Evolutionary conservation across 2,888 invertebrate genomes (phyloP), one percentile per base, ranked within the genome.

Genomic region (Autographa pulchrina): DNA sequence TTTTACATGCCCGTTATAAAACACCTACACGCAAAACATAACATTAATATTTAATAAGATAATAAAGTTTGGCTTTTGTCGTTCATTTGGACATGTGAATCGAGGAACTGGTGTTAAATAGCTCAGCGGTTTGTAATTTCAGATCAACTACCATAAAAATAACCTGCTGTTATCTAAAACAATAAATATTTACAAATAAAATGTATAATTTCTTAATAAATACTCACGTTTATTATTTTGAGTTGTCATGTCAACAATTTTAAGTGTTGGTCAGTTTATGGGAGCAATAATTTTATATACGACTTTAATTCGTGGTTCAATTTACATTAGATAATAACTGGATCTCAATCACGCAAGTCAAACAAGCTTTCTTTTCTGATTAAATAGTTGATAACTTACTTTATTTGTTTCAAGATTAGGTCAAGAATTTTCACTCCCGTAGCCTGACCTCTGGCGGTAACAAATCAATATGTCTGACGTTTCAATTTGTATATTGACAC

Each of bases 401-500:
- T 86, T 88, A 89, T 89, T 86, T 88, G 86, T 85, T 81, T 75
- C 77, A 73, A 84, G 83, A 86, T 78, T 78, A 77, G 80, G 83
- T 83, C 85, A 85, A 84, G 85, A 84, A 84, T 86, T 85, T 86
- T 85, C 85, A 87, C 87, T 89, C 84, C 85, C 85, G 81, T 85
- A 86, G 81, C 84, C 71, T 85, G 90, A 90, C 91, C 89, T 87
- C 83, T 81, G 88, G 88, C 89, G 83, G 83, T 86, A 89, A 94
- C 95, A 95, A 94, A 95, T 95, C 94, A 94, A 93, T 92, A 85
- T 84, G 79, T 85, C 90, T 94, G 95, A 95, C 95, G 88, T 94
- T 94, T 94, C 94, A 94, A 95, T 95, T 94, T 92, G 90, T 92
- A 87, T 92, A 93, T 94, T 93, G 94, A 94, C 94, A 93, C 91